Evolutionary conservation across 2,888 invertebrate species (phyloP).

Genomic region (Atrina japonica): DNA sequence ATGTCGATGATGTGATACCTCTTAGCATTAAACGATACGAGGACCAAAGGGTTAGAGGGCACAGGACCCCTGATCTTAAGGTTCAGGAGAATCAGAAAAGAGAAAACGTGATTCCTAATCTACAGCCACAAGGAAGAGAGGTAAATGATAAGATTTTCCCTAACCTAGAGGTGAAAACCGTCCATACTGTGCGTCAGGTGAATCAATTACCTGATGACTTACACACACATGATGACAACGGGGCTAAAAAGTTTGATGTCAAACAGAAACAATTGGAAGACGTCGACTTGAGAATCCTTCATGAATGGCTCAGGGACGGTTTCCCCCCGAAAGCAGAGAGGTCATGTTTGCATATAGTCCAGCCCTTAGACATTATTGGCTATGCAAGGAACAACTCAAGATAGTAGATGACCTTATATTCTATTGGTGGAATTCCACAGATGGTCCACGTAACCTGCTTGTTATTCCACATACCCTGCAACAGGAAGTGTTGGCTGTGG

Average conservation of each 20-base stretch:
- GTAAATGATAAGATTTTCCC: no score
- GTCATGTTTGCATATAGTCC: neutral
- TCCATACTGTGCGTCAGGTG: no score
- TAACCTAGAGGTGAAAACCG: no score
- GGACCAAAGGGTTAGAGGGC: no score
- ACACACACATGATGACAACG: no score
- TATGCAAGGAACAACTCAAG: neutral
- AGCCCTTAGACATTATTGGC: constrained; percentile 3
- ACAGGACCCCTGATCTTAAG: neutral
- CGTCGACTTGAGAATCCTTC: neutral
- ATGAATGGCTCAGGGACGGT: constrained; percentile 5
- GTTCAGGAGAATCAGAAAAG: no score
- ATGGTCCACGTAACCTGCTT: constrained; percentile 8
- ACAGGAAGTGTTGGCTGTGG: neutral
- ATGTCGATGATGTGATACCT: constrained; percentile 9
- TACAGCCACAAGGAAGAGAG: no score
- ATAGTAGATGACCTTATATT: neutral
- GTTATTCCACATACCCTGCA: no score
- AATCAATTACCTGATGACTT: no score
- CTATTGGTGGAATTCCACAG: constrained; percentile 3
- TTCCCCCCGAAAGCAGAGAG: neutral
- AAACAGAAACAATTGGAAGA: constrained; percentile 11
- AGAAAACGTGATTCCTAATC: no score
- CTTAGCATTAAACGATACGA: neutral
- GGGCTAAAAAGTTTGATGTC: no score